Percentiles rank a stretch among this genome's conserved stretches.
Conservation (phyloP, 2,797 vertebrate species). For the Darevskia nairensis region DNA sequence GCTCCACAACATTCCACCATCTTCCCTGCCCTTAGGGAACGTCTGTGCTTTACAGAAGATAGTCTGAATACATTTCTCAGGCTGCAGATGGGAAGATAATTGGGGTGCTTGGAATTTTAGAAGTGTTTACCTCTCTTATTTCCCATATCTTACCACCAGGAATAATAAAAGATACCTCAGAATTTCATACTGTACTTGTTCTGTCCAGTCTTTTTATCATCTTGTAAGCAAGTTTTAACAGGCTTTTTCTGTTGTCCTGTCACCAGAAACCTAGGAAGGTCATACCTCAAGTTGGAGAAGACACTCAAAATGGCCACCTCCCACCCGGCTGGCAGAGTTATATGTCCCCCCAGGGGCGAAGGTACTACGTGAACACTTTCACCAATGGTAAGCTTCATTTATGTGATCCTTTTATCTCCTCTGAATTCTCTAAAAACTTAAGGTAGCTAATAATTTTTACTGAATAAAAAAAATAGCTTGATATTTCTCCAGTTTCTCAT, state of each 20-base stretch:
- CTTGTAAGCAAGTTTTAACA: slow-evolving; percentile 32
- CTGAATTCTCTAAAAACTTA: background rate
- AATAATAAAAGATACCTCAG: background rate
- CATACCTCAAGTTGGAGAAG: slow-evolving; percentile 87
- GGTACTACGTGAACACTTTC: slow-evolving; percentile 95
- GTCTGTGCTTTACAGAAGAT: slow-evolving; percentile 9
- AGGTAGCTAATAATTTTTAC: background rate
- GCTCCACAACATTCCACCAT: slow-evolving; percentile 20
- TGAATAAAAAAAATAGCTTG: background rate
- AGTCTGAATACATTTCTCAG: slow-evolving; percentile 14
- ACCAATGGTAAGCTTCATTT: slow-evolving; percentile 89
- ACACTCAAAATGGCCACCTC: slow-evolving; percentile 81
- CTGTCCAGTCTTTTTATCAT: slow-evolving; percentile 39
- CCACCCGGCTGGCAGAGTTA: slow-evolving; percentile 95
- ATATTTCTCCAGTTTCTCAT: slow-evolving; percentile 8
- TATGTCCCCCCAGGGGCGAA: slow-evolving; percentile 93
- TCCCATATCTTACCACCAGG: background rate
- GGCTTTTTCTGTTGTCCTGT: slow-evolving; percentile 36
- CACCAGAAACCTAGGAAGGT: slow-evolving; percentile 89
- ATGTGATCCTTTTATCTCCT: no score
- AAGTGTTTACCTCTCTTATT: background rate
- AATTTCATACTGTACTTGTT: background rate
- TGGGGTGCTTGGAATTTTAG: background rate
- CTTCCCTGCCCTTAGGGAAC: slow-evolving; percentile 12
- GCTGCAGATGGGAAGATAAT: slow-evolving; percentile 20